Base-by-base conservation (phyloP, 2,113 vertebrate genomes). In the Colossoma macropomum region DNA sequence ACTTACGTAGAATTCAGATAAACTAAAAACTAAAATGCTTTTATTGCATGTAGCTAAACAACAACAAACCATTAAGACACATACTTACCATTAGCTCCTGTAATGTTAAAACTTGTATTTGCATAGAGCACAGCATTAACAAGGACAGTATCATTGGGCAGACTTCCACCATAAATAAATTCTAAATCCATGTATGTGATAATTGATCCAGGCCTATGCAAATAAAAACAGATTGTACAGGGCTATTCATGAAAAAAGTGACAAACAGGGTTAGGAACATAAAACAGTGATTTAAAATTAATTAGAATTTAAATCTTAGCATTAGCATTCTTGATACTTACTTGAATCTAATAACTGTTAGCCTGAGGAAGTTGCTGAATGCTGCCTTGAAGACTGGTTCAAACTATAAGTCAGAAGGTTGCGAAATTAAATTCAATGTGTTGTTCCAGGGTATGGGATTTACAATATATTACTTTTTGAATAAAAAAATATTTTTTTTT, bases 371-470 rank as follows among this genome's bases (percentile, higher is more conserved):
- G 68, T 21, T 59, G 0, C 9, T 12, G 25, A 27, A 25, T 2
- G 2, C 0, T 0, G 7, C 28, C 16, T 4, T 23, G 12, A 73
- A 50, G 1, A 32, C 15, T 48, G 54, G 34, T 10, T 21, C 1
- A 41, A 80, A 27, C 79, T 80, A 34, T 62, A 70, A 60, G 72
- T 21, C 62, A 72, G 60, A n/a, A n/a, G n/a, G n/a, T n/a, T n/a
- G n/a, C n/a, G 0, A 17, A 80, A 45, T 45, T 45, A 45, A 6
- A 17, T 69, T 79, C 13, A 68, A 68, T 10, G 66, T 52, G 19
- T 10, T 6, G 41, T 45, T 45, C 4, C 41, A 45, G n/a, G n/a
- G n/a, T n/a, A n/a, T n/a, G n/a, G n/a, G n/a, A n/a, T n/a, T n/a
- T n/a, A n/a, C n/a, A n/a, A n/a, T n/a, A n/a, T n/a, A n/a, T n/a